A percentile compares a stretch with the other conserved stretches of the same genome.
Evolutionary conservation across 2,888 invertebrate genomes (phyloP).

Genomic region (Cheilosia variabilis): DNA sequence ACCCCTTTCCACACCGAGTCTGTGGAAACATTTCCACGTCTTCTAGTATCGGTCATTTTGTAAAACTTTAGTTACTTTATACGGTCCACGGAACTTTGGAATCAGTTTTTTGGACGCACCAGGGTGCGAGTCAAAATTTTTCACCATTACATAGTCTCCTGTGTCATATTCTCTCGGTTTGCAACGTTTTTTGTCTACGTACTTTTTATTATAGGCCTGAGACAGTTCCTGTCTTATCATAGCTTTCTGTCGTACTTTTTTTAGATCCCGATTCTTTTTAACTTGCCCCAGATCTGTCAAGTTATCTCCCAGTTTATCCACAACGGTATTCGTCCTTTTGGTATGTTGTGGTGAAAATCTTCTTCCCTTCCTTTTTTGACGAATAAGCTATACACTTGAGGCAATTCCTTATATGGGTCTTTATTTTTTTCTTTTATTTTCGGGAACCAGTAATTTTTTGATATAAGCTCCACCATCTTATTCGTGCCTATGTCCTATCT

Average conservation of each 20-base stretch:
- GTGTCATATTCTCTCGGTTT: slow-evolving; percentile 3
- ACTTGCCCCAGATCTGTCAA: slow-evolving; percentile 9
- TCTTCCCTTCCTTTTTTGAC: no score
- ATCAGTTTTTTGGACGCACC: slow-evolving; percentile 75
- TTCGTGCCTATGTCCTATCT: no score
- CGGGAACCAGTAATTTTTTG: no score
- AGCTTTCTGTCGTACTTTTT: slow-evolving; percentile 11
- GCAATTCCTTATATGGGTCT: no score
- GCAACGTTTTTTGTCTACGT: slow-evolving; percentile 20
- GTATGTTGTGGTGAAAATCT: slow-evolving; percentile 17
- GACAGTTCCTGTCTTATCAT: not conserved
- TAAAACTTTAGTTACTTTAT: slow-evolving; percentile 31
- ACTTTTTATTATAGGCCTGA: slow-evolving; percentile 22
- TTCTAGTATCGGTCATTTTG: slow-evolving; percentile 34
- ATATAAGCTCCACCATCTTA: no score
- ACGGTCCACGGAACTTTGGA: slow-evolving; percentile 67
- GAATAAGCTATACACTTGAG: no score
- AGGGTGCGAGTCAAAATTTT: no score
- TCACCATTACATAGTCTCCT: slow-evolving; percentile 24
- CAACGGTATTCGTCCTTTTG: no score
- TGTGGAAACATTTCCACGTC: slow-evolving; percentile 40
- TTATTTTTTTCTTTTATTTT: no score
- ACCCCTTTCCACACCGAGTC: slow-evolving; percentile 26
- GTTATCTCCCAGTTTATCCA: slow-evolving; percentile 53
- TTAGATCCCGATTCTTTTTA: not conserved